Conservation (phyloP, 2,888 invertebrate genomes). For the Diabrotica balteata region DNA sequence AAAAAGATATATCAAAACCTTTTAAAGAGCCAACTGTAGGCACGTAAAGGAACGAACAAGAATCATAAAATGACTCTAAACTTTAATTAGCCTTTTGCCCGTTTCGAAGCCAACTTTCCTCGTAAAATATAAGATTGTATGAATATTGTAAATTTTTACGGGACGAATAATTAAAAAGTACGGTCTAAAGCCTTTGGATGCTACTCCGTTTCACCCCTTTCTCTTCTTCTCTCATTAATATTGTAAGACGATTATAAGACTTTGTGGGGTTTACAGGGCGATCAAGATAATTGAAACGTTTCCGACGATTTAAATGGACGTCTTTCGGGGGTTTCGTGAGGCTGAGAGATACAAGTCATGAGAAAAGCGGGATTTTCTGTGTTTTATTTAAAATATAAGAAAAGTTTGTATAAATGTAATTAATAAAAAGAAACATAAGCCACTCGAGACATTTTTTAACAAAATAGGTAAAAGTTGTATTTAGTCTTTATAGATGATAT, state of each 20-base stretch:
- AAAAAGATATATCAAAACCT: neutral
- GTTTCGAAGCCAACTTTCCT: slow-evolving; percentile 33
- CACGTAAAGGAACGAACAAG: slow-evolving; percentile 23
- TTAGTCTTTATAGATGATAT: too few species aligned
- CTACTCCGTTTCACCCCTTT: slow-evolving; percentile 33
- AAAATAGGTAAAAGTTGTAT: too few species aligned
- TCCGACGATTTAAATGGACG: slow-evolving; percentile 1
- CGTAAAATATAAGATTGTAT: slow-evolving; percentile 45
- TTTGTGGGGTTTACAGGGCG: slow-evolving; percentile 20
- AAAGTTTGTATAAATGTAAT: too few species aligned
- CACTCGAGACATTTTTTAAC: too few species aligned
- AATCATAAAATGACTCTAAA: slow-evolving; percentile 42
- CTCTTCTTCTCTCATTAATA: slow-evolving; percentile 33
- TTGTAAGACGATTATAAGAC: slow-evolving; percentile 37
- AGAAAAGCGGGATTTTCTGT: too few species aligned
- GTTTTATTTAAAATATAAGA: too few species aligned
- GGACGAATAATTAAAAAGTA: slow-evolving; percentile 38
- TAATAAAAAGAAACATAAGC: too few species aligned
- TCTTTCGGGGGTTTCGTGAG: neutral
- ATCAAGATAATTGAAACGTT: slow-evolving; percentile 29
- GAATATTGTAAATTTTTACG: slow-evolving; percentile 44
- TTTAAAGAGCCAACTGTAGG: slow-evolving; percentile 8
- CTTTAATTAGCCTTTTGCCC: slow-evolving; percentile 46
- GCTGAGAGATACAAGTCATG: too few species aligned
- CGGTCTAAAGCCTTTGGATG: slow-evolving; percentile 35